A percentile compares a stretch with the other conserved stretches of the same genome.
Conservation (phyloP, 2,888 invertebrate genomes). For the Crematogaster levior region DNA sequence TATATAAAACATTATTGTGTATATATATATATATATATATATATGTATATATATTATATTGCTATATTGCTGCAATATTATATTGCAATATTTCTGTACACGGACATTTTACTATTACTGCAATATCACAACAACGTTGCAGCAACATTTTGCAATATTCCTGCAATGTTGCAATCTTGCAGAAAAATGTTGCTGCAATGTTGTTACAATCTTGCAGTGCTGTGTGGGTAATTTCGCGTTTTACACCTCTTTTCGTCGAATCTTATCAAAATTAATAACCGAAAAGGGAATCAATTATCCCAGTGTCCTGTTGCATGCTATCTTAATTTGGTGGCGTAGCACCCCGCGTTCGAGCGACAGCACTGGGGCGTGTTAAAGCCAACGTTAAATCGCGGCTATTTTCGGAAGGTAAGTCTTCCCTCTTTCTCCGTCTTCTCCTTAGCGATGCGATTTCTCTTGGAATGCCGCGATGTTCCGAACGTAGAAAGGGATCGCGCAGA, state of each 20-base stretch:
- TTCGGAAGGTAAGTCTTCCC: conserved; percentile 74
- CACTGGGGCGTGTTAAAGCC: conserved; percentile 21
- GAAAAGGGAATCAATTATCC: neutral
- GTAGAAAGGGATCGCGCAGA: conserved; percentile 58
- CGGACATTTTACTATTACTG: too few relatives aligned
- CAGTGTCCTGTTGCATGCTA: neutral
- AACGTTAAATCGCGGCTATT: conserved; percentile 78
- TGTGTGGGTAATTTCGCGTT: conserved; percentile 1
- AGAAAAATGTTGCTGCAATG: too few relatives aligned
- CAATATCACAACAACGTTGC: too few relatives aligned
- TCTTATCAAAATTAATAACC: neutral
- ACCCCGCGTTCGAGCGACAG: neutral
- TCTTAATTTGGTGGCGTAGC: neutral
- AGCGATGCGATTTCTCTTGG: conserved; percentile 36
- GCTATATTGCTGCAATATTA: too few relatives aligned
- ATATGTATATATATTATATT: too few relatives aligned
- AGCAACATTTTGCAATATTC: too few relatives aligned
- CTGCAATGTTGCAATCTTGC: too few relatives aligned
- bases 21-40: too few relatives aligned
- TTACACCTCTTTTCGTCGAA: neutral
- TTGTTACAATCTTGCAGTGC: too few relatives aligned
- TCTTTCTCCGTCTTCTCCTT: neutral
- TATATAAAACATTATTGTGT: too few relatives aligned
- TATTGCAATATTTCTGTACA: too few relatives aligned
- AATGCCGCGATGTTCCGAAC: conserved; percentile 41